Evolutionary conservation across 2,797 vertebrate species (phyloP), one percentile per base, ranked within the genome.

Genomic region (Rhyacichthys aspro): DNA sequence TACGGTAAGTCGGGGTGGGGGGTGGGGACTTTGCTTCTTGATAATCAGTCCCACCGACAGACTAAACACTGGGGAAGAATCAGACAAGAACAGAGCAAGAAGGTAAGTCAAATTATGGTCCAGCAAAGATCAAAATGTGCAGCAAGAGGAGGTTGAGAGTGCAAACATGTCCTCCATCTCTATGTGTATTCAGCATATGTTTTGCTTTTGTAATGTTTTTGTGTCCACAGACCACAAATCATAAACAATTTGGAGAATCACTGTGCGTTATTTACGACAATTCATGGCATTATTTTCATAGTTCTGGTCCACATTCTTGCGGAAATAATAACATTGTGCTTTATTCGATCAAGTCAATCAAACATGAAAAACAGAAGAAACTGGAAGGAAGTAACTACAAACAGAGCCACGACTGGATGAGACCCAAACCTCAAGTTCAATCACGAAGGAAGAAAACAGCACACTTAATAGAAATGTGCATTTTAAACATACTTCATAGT

Each of bases 21-120:
- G 38, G 67, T 85, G 82, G n/a, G n/a, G 83, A 87, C 76, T 84
- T 73, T 84, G 60, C 79, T 73, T 83, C 61, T 77, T 86, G 69
- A 85, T 86, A 86, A 90, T 88, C 79, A 83, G 78, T 61, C 62
- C 65, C 55, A 73, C 70, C 60, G 36, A 63, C 81, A 86, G 85
- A 88, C 82, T 85, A 87, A 89, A 90, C 84, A 86, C 72, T 75
- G 34, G 49, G 54, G 72, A 28, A 28, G 23, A 28, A 28, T 6
- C 23, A 28, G 23, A 28, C 23, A 1, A 2, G 23, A 6, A 2
- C 23, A 28, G 23, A 28, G 23, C 2, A 28, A 28, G 23, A 28
- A 28, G 23, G 23, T 3, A 10, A 73, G 53, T 72, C 61, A 54
- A 32, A 53, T 61, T 62, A 84, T 87, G 86, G 87, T 86, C 65